Evolutionary conservation across 2,888 invertebrate genomes (phyloP), one percentile per base, ranked within the genome.

Genomic region (Lepidochrysops patricia): DNA sequence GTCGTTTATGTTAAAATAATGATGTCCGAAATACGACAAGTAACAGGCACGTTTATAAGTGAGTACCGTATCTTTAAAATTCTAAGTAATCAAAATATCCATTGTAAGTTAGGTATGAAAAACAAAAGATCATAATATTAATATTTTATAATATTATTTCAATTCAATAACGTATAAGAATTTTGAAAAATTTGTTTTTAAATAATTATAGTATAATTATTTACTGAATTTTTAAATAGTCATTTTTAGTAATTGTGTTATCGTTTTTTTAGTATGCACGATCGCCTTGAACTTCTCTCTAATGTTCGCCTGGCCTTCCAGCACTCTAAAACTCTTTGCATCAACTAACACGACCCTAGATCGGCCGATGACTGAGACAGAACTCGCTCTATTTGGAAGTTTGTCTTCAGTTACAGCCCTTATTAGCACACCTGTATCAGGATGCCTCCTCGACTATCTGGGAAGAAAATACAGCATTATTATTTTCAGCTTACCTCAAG

Each of bases 291-390:
- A 73, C 13, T 70, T 81, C 64, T 79, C 82, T 0, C 57, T 84
- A 1, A 72, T 78, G 61, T 76, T 72, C 62, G 71, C 80, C 0
- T 85, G 83, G 83, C 84, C 84, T 0, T 83, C 84, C 0, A 78
- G 81, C 0, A 81, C 79, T 0, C 65, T 81, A 0, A 70, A 72
- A 1, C 70, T 81, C 9, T 85, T 84, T 68, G 69, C 69, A 27
- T 75, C 77, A 0, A 59, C 62, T 7, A 71, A 73, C 64, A 76
- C 75, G 1, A 72, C 75, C 0, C 67, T 77, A 0, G 59, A 70
- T 48, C 63, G 76, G 48, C 68, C 71, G 0, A 76, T 76, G 75
- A 66, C 65, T 0, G 70, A 75, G 4, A 69, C 68, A 0, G 79
- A 79, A 59, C 57, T 74, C n/a, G 68, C 77, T 0, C 65, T 79